Conservation (phyloP, 2,113 vertebrate species). For the Calyptomena viridis region DNA sequence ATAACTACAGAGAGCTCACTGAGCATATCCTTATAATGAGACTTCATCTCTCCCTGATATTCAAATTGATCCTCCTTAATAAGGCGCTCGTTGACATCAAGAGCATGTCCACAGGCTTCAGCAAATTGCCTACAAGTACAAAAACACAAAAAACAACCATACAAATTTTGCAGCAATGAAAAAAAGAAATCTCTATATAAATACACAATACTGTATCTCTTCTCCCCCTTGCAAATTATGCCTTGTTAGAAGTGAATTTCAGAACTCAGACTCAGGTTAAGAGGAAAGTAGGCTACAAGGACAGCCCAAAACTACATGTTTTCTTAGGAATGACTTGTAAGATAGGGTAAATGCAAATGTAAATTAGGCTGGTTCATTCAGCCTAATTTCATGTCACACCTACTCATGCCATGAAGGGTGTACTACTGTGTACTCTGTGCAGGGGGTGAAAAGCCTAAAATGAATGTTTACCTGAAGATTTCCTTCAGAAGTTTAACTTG, state of each 20-base stretch:
- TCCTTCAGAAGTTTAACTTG: constrained; percentile 97
- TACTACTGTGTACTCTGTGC: background rate
- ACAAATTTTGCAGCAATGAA: background rate
- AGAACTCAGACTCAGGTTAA: background rate
- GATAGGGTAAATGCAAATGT: background rate
- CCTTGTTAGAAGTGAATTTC: background rate
- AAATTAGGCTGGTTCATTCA: background rate
- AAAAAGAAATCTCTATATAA: background rate
- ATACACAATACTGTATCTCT: background rate
- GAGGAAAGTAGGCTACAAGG: background rate
- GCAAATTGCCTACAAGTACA: constrained; percentile 87
- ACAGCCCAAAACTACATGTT: background rate
- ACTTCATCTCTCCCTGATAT: constrained; percentile 97
- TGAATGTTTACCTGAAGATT: constrained; percentile 89
- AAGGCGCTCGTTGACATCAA: constrained; percentile 93
- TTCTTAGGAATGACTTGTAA: background rate
- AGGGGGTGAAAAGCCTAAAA: background rate
- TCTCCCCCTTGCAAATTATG: background rate
- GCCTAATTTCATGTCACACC: background rate
- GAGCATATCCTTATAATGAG: constrained; percentile 96
- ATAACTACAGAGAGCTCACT: constrained; percentile 89
- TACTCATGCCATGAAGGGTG: background rate
- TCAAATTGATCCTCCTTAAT: constrained; percentile 99
- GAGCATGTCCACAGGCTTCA: constrained; percentile 92
- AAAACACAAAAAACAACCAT: background rate